Evolutionary conservation across 2,797 vertebrate genomes (phyloP), one percentile per base, ranked within the genome.

Genomic region (Darevskia mixta): DNA sequence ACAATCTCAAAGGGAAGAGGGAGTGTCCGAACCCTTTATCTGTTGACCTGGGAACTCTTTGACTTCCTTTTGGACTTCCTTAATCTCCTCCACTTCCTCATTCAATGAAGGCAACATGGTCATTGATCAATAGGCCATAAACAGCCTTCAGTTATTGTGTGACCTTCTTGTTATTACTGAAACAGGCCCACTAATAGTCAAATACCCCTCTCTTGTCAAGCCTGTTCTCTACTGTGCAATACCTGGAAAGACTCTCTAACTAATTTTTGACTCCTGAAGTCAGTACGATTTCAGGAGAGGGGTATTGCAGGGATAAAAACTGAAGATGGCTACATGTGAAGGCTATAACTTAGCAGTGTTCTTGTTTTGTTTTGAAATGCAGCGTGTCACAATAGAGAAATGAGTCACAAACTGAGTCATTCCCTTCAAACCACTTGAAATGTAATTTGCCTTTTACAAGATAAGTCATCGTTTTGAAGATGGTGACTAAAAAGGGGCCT

Each of bases 331-430:
- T 79, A 58, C 58, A 91, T 88, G 10, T 71, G 66, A 79, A 73
- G 20, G n/a, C 43, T 79, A 38, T 73, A 93, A 75, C 15, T 85
- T 93, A 86, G 79, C 77, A 83, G 90, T 61, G 25, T 90, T 41
- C 61, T 81, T 43, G 58, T 77, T 76, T 86, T 90, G 32, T 83
- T 77, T 82, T 35, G 88, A 92, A 90, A n/a, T 25, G 64, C 2
- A 86, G 49, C 9, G 83, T 86, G 66, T 90, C n/a, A 87, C 4
- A 89, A 79, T 90, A 86, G 58, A 92, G 17, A 93, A 92, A 67
- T 86, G 79, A 90, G 8, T 82, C 66, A 83, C n/a, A 73, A 10
- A 83, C 2, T 94, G 91, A 94, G 43, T 92, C 93, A 93, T 73
- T 35, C 89, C 45, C 71, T 82, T 82, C 11, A 88, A 88, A 83